Conservation (phyloP, 2,113 vertebrate genomes). For the Myotis lucifugus region DNA sequence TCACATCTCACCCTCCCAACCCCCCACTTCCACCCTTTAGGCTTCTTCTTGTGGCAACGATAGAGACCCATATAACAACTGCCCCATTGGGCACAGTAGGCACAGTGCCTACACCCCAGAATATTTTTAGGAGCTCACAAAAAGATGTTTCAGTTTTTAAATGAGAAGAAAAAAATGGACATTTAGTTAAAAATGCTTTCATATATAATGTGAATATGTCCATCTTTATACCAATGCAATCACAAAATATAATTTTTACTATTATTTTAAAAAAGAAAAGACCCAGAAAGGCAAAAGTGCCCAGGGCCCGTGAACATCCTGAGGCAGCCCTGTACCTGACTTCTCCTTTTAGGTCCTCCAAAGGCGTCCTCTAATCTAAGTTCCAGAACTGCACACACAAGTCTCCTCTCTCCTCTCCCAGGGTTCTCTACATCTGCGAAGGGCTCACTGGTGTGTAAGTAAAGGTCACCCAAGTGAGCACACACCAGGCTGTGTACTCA, state of each 20-base stretch:
- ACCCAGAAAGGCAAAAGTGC: not conserved
- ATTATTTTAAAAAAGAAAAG: not conserved
- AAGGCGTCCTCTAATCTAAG: not conserved
- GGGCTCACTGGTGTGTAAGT: not conserved
- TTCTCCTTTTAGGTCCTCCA: not conserved
- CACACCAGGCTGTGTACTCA: not conserved
- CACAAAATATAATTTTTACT: slow-evolving; percentile 25
- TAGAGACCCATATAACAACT: not conserved
- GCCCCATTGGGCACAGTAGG: not conserved
- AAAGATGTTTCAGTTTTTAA: not conserved
- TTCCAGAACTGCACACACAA: not conserved
- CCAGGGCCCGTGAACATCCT: not conserved
- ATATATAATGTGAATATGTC: not conserved
- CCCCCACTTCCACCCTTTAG: not conserved
- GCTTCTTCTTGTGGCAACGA: not conserved
- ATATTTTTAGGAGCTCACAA: not conserved
- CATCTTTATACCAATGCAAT: not conserved
- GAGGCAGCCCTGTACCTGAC: not conserved
- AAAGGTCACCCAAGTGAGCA: not conserved
- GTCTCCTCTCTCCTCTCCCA: not conserved
- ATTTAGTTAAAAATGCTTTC: not conserved
- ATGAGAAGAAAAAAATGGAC: not conserved
- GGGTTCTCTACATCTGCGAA: not conserved
- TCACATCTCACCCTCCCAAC: not conserved
- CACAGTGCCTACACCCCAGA: not conserved